A percentile compares a stretch with the other conserved stretches of the same genome.
Conservation (phyloP, 2,113 vertebrate genomes). For the Serilophus lunatus region DNA sequence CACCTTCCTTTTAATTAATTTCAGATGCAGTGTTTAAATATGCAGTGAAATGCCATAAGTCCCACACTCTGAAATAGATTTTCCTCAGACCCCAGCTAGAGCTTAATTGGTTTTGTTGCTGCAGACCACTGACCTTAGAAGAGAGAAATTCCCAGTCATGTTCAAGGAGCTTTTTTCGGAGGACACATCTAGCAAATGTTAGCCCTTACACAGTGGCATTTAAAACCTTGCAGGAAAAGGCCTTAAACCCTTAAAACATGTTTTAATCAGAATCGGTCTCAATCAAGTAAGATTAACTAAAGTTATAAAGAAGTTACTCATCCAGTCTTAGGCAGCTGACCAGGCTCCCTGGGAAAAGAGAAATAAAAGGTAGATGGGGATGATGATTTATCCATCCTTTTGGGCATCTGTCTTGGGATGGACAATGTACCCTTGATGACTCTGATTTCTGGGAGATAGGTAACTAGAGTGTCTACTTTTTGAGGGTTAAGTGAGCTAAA, state of each 20-base stretch:
- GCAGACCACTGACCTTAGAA: background rate
- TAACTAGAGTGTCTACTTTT: background rate
- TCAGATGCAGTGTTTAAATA: slow-evolving; percentile 9
- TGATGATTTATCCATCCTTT: background rate
- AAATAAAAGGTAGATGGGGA: background rate
- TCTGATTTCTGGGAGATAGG: background rate
- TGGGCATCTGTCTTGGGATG: background rate
- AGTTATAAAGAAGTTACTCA: background rate
- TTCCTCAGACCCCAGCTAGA: background rate
- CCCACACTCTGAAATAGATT: background rate
- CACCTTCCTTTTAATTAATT: slow-evolving; percentile 23
- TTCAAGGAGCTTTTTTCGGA: background rate
- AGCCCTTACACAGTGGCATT: background rate
- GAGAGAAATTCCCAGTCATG: background rate
- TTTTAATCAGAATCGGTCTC: background rate
- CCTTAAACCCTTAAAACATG: background rate
- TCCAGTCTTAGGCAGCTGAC: background rate
- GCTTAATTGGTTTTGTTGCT: background rate
- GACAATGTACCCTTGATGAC: background rate
- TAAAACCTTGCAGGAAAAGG: background rate
- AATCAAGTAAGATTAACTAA: background rate
- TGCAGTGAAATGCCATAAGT: background rate
- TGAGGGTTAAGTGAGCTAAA: background rate
- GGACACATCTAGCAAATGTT: background rate
- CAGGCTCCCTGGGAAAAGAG: background rate